Percentiles rank a stretch among this genome's conserved stretches.
These are phyloP conservation scores for Crotalus tigris DNA, from an alignment of 2,113 vertebrate species.

Conservation along the genomic window DNA sequence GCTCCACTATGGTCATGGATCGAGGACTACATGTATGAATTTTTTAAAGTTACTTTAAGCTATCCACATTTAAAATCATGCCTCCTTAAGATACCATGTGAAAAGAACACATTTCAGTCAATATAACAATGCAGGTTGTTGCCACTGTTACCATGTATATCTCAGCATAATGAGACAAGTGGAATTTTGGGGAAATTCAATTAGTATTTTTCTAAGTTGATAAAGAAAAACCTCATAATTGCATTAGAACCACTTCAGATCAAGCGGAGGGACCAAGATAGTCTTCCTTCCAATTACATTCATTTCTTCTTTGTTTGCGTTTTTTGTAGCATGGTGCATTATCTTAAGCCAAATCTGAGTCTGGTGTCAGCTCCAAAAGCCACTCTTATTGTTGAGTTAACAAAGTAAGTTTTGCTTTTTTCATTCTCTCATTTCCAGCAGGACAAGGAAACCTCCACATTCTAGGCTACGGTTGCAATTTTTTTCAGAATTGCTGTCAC, in stretches of 20 bases:
- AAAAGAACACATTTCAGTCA: not conserved
- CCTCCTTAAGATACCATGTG: not conserved
- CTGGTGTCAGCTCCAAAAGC: conserved; percentile 73
- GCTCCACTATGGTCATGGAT: not conserved
- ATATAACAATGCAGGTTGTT: not conserved
- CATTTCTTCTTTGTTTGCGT: conserved; percentile 17
- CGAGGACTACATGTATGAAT: not conserved
- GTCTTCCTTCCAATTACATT: not conserved
- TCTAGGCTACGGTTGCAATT: not conserved
- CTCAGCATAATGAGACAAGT: not conserved
- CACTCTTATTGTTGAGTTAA: conserved; percentile 73
- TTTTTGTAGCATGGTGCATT: conserved; percentile 69
- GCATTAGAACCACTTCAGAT: not conserved
- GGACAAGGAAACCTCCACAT: not conserved
- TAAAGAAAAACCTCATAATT: not conserved
- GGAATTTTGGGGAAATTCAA: not conserved
- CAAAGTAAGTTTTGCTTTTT: conserved; percentile 67
- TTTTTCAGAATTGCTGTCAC: not conserved
- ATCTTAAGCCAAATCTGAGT: conserved; percentile 65
- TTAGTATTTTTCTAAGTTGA: not conserved
- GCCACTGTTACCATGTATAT: not conserved
- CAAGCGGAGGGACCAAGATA: not conserved
- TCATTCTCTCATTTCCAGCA: not conserved
- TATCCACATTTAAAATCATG: not conserved
- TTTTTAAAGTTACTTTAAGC: not conserved